Base-by-base conservation (phyloP, 2,888 invertebrate species). In the Zaprionus lineosus region DNA sequence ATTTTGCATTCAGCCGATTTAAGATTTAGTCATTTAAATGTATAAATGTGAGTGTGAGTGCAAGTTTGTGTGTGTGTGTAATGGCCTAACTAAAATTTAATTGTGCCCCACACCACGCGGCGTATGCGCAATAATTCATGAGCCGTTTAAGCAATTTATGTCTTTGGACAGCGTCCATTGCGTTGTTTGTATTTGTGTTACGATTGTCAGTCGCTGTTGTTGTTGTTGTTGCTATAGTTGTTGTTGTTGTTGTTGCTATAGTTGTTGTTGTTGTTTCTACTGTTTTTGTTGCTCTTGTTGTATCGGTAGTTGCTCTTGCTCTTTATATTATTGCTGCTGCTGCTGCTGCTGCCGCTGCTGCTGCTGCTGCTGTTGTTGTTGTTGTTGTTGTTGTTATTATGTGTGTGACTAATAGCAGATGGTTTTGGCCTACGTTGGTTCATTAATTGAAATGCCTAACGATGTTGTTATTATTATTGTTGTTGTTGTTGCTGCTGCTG, bases 71-170 rank as follows among this genome's bases (percentile, higher is more conserved):
- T 26, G 43, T 33, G 48, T 66, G 53, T 61, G 40, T 68, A 60
- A 58, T 69, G 74, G 43, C 64, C 50, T 52, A 82, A 83, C 70
- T 77, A 62, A 72, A 64, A 69, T 71, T 71, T 74, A 74, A 79
- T 84, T 74, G 78, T 61, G 60, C 24, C 41, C 67, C 61, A 56
- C 58, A 65, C 61, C 79, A 78, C 43, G 52, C 76, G 60, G 79
- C 79, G 70, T 78, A 82, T 82, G 62, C 81, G 85, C 79, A 82
- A 82, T 78, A 84, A 69, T 84, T 78, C 83, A 84, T 82, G 81
- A 82, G 59, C 58, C 82, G 65, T 70, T 81, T 81, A 61, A 81
- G 65, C 60, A 73, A 84, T 77, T 83, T 79, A 67, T 74, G 64
- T 64, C 59, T 61, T 47, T 57, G 58, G 57, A 48, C 70, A 66